phyloP scores from a whole-genome alignment of 2,797 vertebrate genomes.

The Cercopithecus petaurista region DNA sequence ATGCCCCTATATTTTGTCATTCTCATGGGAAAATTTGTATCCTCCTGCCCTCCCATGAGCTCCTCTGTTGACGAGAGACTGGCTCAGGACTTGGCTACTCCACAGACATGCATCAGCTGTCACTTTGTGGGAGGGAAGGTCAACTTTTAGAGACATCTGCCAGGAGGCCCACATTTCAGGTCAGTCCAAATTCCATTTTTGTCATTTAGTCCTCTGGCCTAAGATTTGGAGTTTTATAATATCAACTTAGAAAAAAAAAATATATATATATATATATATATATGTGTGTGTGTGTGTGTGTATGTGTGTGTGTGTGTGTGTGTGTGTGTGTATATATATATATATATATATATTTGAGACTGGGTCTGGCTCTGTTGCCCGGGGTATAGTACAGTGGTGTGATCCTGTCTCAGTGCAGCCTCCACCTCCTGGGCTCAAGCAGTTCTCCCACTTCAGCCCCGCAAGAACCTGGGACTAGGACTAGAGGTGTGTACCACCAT shows the following conservation, averaged over 20 bases:
- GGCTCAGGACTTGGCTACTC: not conserved
- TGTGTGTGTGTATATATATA: no score
- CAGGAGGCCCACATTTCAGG: not conserved
- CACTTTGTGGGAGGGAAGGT: not conserved
- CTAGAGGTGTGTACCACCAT: no score
- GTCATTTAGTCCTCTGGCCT: not conserved
- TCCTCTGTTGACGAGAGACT: not conserved
- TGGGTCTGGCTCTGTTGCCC: no score
- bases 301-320: rapidly evolving
- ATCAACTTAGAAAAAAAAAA: not conserved
- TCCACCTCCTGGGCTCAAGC: no score
- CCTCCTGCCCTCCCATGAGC: not conserved
- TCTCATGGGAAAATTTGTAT: not conserved
- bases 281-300: no score
- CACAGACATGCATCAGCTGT: not conserved
- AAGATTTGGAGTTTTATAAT: not conserved
- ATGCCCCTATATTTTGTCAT: not conserved
- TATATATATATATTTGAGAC: no score
- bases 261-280: rapidly evolving
- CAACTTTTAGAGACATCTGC: not conserved
- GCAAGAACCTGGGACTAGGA: no score
- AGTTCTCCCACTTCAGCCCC: no score
- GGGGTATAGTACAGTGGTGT: no score
- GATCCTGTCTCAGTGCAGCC: no score
- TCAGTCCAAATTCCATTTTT: not conserved